These are phyloP conservation scores for Stigmatopora nigra DNA, from an alignment of 2,113 vertebrate genomes.

Conservation along the genomic window DNA sequence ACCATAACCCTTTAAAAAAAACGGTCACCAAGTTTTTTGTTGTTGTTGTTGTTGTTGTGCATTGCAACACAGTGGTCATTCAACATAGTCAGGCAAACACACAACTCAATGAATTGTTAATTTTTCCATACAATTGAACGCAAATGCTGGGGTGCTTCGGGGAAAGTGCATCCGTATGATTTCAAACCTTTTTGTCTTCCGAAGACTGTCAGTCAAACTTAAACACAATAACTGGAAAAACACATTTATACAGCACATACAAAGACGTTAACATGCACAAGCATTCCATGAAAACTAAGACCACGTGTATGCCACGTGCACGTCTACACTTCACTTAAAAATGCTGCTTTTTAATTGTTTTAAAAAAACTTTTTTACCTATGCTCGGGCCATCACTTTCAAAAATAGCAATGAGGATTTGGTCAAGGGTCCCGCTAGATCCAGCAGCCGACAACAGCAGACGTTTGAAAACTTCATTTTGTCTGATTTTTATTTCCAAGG, in stretches of 20 bases:
- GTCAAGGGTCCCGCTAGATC: conserved; percentile 3
- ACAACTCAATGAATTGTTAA: conserved; percentile 44
- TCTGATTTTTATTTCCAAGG: conserved; percentile 13
- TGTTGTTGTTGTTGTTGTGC: too few relatives aligned
- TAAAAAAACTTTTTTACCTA: conserved; percentile 4
- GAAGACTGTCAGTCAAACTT: conserved; percentile 45
- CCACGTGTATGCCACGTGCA: conserved; percentile 21
- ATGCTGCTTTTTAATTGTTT: not conserved
- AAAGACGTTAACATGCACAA: conserved; percentile 74
- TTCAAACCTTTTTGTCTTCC: conserved; percentile 59
- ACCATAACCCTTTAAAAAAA: conserved; percentile 14
- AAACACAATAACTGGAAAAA: conserved; percentile 58
- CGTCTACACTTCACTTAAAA: conserved; percentile 28
- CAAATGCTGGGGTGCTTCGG: conserved; percentile 64
- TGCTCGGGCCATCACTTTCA: conserved; percentile 57
- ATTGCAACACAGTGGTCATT: conserved; percentile 63
- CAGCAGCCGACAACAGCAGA: conserved; percentile 28
- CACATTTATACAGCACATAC: conserved; percentile 74
- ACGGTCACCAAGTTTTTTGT: not conserved
- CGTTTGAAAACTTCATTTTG: conserved; percentile 23
- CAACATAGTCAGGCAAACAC: conserved; percentile 22
- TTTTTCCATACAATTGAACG: conserved; percentile 31
- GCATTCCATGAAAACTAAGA: conserved; percentile 56
- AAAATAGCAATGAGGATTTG: conserved; percentile 38
- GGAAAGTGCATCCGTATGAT: conserved; percentile 93